A percentile compares a stretch with the other conserved stretches of the same genome.
These are phyloP conservation scores for Cheumatopsyche charites DNA, from an alignment of 1,140 invertebrate genomes.

Conservation along the genomic window DNA sequence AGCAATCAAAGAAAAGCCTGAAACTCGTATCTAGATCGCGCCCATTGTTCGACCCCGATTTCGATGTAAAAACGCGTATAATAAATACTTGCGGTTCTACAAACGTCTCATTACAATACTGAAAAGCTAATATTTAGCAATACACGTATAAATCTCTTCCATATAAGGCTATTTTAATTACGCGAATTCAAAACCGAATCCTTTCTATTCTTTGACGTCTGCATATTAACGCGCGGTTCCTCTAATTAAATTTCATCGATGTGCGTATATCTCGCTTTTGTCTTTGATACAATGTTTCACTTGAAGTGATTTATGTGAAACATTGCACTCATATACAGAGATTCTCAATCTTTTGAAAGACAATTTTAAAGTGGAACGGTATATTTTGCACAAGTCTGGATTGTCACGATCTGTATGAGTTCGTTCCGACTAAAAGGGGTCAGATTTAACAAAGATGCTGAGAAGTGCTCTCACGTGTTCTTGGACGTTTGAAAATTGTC, in stretches of 20 bases:
- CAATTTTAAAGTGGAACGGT: not conserved
- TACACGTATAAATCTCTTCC: not conserved
- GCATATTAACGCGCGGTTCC: not conserved
- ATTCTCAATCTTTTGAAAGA: too few species aligned
- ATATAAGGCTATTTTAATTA: conserved; percentile 11
- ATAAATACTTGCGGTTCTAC: not conserved
- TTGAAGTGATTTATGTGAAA: too few species aligned
- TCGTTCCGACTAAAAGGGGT: conserved; percentile 1
- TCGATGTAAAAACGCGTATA: not conserved
- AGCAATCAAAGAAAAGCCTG: too few species aligned
- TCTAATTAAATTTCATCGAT: conserved; percentile 16
- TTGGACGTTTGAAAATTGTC: too few species aligned
- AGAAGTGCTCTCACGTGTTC: too few species aligned
- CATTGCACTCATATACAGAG: too few species aligned
- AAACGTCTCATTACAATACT: too few species aligned
- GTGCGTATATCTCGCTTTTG: too few species aligned
- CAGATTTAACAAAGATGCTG: not conserved
- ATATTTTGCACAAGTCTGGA: not conserved
- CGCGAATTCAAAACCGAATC: not conserved
- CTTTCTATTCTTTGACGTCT: conserved; percentile 14
- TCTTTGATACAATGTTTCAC: too few species aligned
- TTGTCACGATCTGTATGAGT: conserved; percentile 19
- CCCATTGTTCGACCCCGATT: too few species aligned
- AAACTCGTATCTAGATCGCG: too few species aligned
- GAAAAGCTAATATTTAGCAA: not conserved